Base-by-base conservation (phyloP, 2,888 invertebrate species). In the Rhodophaea formosa region DNA sequence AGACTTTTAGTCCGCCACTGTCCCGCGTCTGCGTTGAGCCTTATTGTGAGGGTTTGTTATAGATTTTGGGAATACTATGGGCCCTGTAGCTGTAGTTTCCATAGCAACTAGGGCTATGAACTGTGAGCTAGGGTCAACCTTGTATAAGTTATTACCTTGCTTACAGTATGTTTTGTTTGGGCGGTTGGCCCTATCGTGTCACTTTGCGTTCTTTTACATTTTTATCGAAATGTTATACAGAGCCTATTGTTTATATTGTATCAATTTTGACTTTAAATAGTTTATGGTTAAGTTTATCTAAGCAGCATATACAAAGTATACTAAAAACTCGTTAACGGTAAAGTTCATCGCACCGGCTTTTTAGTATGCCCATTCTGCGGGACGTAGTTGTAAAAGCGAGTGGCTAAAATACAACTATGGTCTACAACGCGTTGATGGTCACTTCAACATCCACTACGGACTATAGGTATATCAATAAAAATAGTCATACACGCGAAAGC, bases 151-250 rank as follows among this genome's bases (percentile, higher is more conserved):
- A 39, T 10, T 35, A 5, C 39, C n/a, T 12, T 12, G n/a, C n/a
- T 39, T 39, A 12, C n/a, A 39, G 39, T 51, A 30, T 39, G n/a
- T 15, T n/a, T n/a, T 39, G n/a, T 51, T 35, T 43, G n/a, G 14
- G 23, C 43, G 45, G 17, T 16, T 44, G 16, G 32, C 12, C 12
- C 12, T n/a, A 3, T n/a, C 54, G 17, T 35, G 46, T 14, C 30
- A 3, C 35, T 8, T 10, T 46, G n/a, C 32, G 35, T 55, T 55
- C 54, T 45, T 45, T 30, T 55, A 46, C 54, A 55, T 55, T 55
- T 55, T 55, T 46, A 55, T 35, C 8, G 30, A 55, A 55, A 55
- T 55, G 54, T 55, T 55, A 32, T 45, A 54, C 14, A 54, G 45
- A 44, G 29, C 53, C 14, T 30, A 8, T 42, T 52, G 16, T 39